Percentiles rank a stretch among this genome's conserved stretches.
phyloP scores from a whole-genome alignment of 2,113 vertebrate genomes.

The Tetrao urogallus region DNA sequence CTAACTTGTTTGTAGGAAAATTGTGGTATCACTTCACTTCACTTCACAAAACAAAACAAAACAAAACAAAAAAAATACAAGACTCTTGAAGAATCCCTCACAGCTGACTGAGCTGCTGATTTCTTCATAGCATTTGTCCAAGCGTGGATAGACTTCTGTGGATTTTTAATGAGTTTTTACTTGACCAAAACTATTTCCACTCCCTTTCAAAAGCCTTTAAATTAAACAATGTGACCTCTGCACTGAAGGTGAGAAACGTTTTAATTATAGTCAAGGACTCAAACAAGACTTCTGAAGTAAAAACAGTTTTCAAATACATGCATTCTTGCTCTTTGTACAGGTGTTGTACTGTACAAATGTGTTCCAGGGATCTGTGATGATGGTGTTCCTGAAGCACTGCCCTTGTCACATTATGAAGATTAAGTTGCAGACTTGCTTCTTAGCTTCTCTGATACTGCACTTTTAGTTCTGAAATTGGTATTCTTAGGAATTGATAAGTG shows the following conservation, averaged over 20 bases:
- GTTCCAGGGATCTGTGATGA: not conserved
- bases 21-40: not conserved
- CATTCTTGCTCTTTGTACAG: rapidly evolving
- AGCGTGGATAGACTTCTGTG: not conserved
- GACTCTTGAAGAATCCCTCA: not conserved
- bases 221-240: not conserved
- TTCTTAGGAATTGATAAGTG: not conserved
- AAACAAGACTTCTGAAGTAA: not conserved
- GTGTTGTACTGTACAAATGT: not conserved
- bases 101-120: not conserved
- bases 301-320: not conserved
- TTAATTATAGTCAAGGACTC: not conserved
- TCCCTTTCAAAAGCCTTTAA: not conserved
- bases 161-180: not conserved
- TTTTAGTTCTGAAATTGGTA: not conserved
- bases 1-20: not conserved
- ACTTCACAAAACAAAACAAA: not conserved
- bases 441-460: not conserved
- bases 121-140: not conserved
- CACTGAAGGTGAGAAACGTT: not conserved
- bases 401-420: not conserved
- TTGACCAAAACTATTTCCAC: not conserved
- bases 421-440: not conserved
- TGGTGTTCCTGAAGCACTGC: not conserved
- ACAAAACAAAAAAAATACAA: not conserved